A percentile compares a stretch with the other conserved stretches of the same genome.
Evolutionary conservation across 2,113 vertebrate genomes (phyloP).

Genomic region (Lamprotornis superbus): DNA sequence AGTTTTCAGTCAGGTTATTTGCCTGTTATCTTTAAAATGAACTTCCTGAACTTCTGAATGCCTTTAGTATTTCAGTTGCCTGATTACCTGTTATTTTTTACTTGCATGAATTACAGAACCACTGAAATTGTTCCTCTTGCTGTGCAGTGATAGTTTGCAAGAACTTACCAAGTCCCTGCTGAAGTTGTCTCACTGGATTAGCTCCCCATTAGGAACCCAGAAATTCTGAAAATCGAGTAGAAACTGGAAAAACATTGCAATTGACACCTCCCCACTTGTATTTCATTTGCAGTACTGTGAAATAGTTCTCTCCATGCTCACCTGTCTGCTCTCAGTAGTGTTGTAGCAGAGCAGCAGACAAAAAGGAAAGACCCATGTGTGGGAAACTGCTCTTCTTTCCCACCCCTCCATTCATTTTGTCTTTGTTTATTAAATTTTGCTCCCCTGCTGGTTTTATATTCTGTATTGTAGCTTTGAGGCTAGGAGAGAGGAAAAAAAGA

Average conservation of each 20-base stretch:
- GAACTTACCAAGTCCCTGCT: not conserved
- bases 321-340: not conserved
- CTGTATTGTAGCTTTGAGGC: not conserved
- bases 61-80: not conserved
- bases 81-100: not conserved
- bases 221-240: not conserved
- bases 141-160: not conserved
- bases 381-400: not conserved
- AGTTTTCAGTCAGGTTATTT: not conserved
- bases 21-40: not conserved
- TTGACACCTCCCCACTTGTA: not conserved
- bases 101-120: not conserved
- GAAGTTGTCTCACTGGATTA: not conserved
- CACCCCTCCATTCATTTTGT: not conserved
- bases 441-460: not conserved
- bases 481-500: not conserved
- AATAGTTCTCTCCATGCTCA: not conserved
- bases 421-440: not conserved
- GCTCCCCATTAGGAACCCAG: not conserved
- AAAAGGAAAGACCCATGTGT: not conserved
- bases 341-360: not conserved
- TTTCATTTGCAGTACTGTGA: not conserved
- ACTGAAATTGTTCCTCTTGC: not conserved
- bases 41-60: not conserved
- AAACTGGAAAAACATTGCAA: not conserved